Evolutionary conservation across 2,113 vertebrate species (phyloP), one percentile per base, ranked within the genome.

Genomic region (Phalacrocorax carbo): DNA sequence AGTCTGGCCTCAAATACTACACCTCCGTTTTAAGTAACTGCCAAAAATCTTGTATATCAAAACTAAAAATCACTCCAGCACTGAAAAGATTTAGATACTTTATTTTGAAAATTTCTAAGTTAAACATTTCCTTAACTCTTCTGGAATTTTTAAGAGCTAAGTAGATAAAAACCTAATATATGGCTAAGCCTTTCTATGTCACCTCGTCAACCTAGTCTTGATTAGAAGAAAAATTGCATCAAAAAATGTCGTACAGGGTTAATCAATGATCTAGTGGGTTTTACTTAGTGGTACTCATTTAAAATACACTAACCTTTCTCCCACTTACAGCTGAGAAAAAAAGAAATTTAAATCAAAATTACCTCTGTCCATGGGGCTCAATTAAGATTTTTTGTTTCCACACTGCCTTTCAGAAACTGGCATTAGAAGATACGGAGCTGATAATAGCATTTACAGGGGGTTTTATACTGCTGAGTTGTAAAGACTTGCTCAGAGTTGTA

Each of bases 221-320:
- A 83, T 38, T 22, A 78, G 51, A 83, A 46, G 29, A 88, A 72
- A 87, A 85, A 11, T 13, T 94, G 38, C 26, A 84, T 26, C 16
- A 48, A 80, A 91, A 78, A 71, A 60, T 11, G 10, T 48, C 55
- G 69, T 11, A 64, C 21, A 44, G 64, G 75, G 64, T 91, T 95
- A 86, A 88, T 92, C 86, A 97, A 86, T 54, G 29, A 86, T 86
- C 55, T 95, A 94, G 91, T 88, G 75, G 62, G 79, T 66, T 55
- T 94, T 94, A 86, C 71, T 95, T 84, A 80, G 86, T 93, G 25
- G 26, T 46, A 81, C 29, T 68, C 17, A 73, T 34, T 40, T 23
- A 72, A 79, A 94, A 82, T 27, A 82, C 20, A 66, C 3, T 55
- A 52, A 51, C 10, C 44, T 61, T 92, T 92, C 46, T 79, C 55